phyloP scores from a whole-genome alignment of 1,140 invertebrate species.

The Drosophila parabipectinata region DNA sequence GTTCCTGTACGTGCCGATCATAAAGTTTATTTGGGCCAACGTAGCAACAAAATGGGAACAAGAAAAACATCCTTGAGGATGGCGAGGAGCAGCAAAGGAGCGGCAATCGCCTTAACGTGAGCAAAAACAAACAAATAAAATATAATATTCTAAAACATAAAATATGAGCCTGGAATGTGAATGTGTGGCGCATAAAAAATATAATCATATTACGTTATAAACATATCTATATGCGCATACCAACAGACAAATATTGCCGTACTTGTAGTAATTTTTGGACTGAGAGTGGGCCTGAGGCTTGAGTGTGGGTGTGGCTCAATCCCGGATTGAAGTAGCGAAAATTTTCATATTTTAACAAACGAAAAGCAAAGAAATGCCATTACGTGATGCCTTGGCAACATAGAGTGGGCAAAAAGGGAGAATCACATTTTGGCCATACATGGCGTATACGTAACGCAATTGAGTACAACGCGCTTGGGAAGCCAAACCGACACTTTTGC shows the following conservation, averaged over 20 bases:
- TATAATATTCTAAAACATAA: conserved; percentile 77
- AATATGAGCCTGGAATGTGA: conserved; percentile 56
- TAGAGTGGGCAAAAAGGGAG: conserved; percentile 1
- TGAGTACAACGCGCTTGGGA: conserved; percentile 16
- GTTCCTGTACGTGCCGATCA: conserved; percentile 69
- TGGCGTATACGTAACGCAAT: conserved; percentile 59
- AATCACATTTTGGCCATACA: conserved; percentile 49
- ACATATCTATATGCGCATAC: conserved; percentile 13
- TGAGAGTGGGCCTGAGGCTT: conserved; percentile 12
- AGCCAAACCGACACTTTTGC: conserved; percentile 23
- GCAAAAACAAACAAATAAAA: conserved; percentile 74
- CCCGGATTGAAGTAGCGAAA: conserved; percentile 52
- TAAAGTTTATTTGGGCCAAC: conserved; percentile 75
- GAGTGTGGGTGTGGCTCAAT: conserved; percentile 13
- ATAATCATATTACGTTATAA: conserved; percentile 72
- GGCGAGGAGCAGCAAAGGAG: neutral
- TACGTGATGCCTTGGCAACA: conserved; percentile 61
- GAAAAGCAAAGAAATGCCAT: conserved; percentile 70
- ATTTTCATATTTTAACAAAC: conserved; percentile 74
- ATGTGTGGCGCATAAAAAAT: conserved; percentile 69
- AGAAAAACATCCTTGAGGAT: conserved; percentile 8
- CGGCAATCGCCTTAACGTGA: conserved; percentile 36
- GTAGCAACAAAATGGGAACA: conserved; percentile 9
- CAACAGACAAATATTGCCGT: conserved; percentile 22
- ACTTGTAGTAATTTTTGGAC: conserved; percentile 32